These are phyloP conservation scores for Sesia apiformis DNA, from an alignment of 2,888 invertebrate species.

Conservation along the genomic window DNA sequence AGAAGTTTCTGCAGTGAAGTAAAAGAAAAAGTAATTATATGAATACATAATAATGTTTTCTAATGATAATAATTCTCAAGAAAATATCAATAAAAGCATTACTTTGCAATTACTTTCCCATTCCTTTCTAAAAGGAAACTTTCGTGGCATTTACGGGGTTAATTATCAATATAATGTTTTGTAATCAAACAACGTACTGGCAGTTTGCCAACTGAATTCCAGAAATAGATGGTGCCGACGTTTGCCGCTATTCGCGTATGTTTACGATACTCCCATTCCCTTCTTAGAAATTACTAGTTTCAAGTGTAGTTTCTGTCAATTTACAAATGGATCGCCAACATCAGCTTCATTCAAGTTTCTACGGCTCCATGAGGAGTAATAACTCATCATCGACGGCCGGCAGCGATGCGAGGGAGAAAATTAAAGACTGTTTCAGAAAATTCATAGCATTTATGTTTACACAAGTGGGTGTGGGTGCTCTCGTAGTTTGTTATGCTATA, in stretches of 20 bases:
- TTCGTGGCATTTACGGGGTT: no score
- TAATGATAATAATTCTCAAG: no score
- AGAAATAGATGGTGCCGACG: conserved; percentile 43
- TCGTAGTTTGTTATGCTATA: conserved; percentile 90
- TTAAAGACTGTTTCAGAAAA: conserved; percentile 90
- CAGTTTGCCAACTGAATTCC: conserved; percentile 43
- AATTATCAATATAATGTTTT: conserved; percentile 15
- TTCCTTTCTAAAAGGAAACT: no score
- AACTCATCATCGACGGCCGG: conserved; percentile 80
- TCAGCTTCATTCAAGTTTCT: conserved; percentile 49
- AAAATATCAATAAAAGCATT: no score
- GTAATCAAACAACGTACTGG: conserved; percentile 45
- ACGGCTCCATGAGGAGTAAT: conserved; percentile 78
- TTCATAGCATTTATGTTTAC: conserved; percentile 94
- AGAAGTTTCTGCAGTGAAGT: no score
- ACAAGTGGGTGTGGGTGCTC: conserved; percentile 91
- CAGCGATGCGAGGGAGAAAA: conserved; percentile 81
- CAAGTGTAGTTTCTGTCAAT: neutral
- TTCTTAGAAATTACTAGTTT: neutral
- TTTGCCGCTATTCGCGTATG: conserved; percentile 17
- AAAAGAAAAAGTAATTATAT: no score
- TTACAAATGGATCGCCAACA: conserved; percentile 47
- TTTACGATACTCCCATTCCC: conserved; percentile 20
- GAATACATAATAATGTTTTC: no score
- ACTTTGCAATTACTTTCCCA: no score